Percentiles rank a stretch among this genome's conserved stretches.
phyloP scores from a whole-genome alignment of 2,888 invertebrate species.

The Ochropleura leucogaster region DNA sequence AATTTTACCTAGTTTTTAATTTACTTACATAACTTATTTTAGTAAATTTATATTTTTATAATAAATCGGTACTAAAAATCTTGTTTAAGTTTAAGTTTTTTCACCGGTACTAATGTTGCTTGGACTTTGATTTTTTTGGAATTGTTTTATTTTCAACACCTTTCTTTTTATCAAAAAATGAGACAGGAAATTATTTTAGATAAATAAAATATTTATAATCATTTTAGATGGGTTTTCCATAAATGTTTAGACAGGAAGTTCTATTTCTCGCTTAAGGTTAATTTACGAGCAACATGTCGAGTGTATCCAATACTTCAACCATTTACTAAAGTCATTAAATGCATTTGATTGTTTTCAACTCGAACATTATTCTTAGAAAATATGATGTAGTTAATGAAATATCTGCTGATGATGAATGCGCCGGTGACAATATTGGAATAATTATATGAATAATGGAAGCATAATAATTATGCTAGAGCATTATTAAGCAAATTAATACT shows the following conservation, averaged over 20 bases:
- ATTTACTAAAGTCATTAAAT: slow-evolving; percentile 3
- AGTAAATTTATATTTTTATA: not conserved
- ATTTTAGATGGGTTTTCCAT: slow-evolving; percentile 4
- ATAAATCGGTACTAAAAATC: not conserved
- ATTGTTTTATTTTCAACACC: too few species aligned
- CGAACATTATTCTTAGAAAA: slow-evolving; percentile 16
- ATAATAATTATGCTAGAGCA: not conserved
- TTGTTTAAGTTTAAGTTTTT: too few species aligned
- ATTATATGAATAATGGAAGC: not conserved
- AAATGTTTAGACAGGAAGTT: not conserved
- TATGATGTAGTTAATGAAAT: not conserved
- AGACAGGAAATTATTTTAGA: too few species aligned
- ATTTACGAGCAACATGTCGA: not conserved
- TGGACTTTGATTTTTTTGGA: too few species aligned
- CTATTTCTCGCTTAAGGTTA: not conserved
- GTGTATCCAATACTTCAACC: not conserved
- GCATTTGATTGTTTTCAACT: slow-evolving; percentile 8
- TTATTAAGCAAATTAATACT: too few species aligned
- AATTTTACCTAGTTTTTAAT: not conserved
- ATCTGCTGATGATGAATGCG: not conserved
- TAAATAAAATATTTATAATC: too few species aligned
- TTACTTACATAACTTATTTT: not conserved
- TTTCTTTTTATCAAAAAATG: too few species aligned
- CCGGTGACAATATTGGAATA: not conserved
- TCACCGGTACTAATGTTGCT: too few species aligned